Evolutionary conservation across 1,140 invertebrate species (phyloP), one percentile per base, ranked within the genome.

Genomic region (Tetramorium alpestre): DNA sequence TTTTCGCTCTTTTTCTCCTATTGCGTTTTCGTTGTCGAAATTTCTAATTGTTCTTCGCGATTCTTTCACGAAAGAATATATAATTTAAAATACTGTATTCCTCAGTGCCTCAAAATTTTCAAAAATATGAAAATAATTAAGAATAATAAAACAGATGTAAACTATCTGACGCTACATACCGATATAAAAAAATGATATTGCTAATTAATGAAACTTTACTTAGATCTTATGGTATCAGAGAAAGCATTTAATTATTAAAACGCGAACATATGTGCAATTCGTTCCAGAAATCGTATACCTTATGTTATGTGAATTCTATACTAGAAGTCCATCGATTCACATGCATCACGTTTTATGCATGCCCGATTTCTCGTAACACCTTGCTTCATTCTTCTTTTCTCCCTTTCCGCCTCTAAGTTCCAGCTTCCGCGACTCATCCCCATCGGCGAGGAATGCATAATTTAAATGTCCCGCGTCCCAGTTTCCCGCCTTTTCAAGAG

Each of bases 391-490:
- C 65, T 25, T 49, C 58, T 44, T 75, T 56, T 54, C 33, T 44
- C 60, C 72, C 28, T 56, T 78, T 73, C 75, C 56, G 22, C 49
- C 54, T 44, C 16, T 11, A n/a, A 56, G 18, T 62, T 72, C 41
- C 67, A 51, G 86, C 69, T 38, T 44, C n/a, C 80, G 11, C 85
- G 80, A 76, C 69, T 89, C 87, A 58, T 90, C 84, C 72, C 85
- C 72, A 81, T 82, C 82, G 62, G 60, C 80, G 51, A 64, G 87
- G 88, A 90, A 90, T 93, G 91, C 91, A 92, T 93, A 93, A 93
- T 93, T 92, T 92, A 93, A 92, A 91, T 90, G 89, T 89, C 89
- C 80, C 88, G 88, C 92, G 92, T 89, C 91, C 92, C 78, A 93
- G 89, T 93, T 93, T 93, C 86, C 65, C 88, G 80, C 56, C 81